Evolutionary conservation across 1,140 invertebrate species (phyloP).

Genomic region (Campodea augens): DNA sequence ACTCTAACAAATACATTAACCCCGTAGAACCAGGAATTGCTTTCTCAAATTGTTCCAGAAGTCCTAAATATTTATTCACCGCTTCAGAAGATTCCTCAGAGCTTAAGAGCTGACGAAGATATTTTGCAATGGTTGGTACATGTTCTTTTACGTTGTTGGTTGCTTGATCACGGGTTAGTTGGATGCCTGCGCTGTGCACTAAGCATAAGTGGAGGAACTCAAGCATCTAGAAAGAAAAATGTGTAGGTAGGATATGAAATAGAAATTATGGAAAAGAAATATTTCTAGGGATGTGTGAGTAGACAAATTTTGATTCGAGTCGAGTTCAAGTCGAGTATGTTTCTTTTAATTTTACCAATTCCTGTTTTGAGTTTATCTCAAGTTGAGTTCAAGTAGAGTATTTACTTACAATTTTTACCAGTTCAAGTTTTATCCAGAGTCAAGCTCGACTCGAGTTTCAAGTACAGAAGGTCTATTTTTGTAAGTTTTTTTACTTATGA

Average conservation of each 20-base stretch:
- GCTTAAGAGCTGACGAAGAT: constrained; percentile 5
- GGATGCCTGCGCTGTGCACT: constrained; percentile 22
- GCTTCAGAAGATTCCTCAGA: constrained; percentile 4
- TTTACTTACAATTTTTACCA: no score
- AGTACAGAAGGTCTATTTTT: constrained; percentile 6
- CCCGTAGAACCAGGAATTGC: constrained; percentile 24
- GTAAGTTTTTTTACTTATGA: no score
- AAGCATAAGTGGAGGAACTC: constrained; percentile 57
- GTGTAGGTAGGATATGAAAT: constrained; percentile 1
- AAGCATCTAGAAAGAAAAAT: constrained; percentile 36
- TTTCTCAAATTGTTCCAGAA: constrained; percentile 12
- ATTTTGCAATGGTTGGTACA: constrained; percentile 11
- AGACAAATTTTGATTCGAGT: no score
- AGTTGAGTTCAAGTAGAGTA: no score
- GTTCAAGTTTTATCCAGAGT: no score
- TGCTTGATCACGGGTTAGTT: background rate
- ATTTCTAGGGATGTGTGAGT: no score
- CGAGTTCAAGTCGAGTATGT: no score
- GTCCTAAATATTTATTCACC: constrained; percentile 11
- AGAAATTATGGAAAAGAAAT: background rate
- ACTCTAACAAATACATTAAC: constrained; percentile 48
- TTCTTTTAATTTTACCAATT: no score
- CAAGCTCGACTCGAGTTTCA: no score
- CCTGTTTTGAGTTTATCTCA: no score
- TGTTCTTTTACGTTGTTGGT: background rate